Percentiles rank a stretch among this genome's conserved stretches.
Evolutionary conservation across 2,888 invertebrate genomes (phyloP).

Genomic region (Cryptus armator): DNA sequence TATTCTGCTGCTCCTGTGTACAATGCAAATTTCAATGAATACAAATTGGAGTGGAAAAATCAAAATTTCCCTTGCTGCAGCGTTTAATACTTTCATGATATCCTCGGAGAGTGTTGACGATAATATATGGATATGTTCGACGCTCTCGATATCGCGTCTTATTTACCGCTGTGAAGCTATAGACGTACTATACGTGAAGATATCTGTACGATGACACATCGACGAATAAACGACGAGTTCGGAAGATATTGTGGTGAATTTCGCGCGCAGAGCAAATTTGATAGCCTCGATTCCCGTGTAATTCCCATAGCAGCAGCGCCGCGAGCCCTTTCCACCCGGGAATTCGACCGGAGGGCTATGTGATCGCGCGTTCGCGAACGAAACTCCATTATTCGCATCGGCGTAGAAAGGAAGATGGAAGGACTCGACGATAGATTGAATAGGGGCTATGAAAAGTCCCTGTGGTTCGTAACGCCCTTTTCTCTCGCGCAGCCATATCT

Average conservation of each 20-base stretch:
- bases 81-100: constrained; percentile 10
- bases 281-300: constrained; percentile 15
- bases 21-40: constrained; percentile 9
- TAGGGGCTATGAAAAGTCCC: constrained; percentile 25
- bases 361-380: constrained; percentile 55
- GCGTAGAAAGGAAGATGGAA: constrained; percentile 5
- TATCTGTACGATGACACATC: not conserved
- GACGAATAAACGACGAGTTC: not conserved
- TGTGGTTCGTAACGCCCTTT: not conserved
- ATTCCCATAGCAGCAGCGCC: constrained; percentile 38
- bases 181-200: not conserved
- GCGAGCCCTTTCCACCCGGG: constrained; percentile 57
- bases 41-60: not conserved
- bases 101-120: not conserved
- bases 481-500: not conserved
- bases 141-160: not conserved
- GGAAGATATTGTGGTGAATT: not conserved
- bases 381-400: constrained; percentile 65
- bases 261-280: constrained; percentile 1
- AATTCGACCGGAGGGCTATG: constrained; percentile 53
- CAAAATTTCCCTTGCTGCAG: constrained; percentile 5
- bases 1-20: not conserved
- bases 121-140: not conserved
- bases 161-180: not conserved
- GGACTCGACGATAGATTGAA: constrained; percentile 17